Percentiles rank a stretch among this genome's conserved stretches.
These are phyloP conservation scores for Heliconius hewitsoni DNA, from an alignment of 1,140 invertebrate species.

Conservation along the genomic window DNA sequence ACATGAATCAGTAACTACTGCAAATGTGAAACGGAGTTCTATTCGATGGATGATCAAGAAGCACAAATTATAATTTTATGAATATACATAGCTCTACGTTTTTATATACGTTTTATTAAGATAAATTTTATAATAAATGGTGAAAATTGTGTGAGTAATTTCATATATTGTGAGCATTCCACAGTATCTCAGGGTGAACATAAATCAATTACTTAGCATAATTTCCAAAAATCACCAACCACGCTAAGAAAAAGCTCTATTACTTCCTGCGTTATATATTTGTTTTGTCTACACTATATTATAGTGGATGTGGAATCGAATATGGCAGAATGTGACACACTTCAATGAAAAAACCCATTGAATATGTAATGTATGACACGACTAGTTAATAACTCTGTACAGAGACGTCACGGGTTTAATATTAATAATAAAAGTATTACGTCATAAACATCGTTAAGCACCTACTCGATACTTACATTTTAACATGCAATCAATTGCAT, in stretches of 20 bases:
- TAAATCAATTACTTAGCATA: neutral
- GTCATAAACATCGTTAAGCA: conserved; percentile 7
- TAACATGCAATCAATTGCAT: neutral
- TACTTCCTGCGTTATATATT: conserved; percentile 4
- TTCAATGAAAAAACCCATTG: neutral
- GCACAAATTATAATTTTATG: neutral
- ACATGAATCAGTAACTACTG: neutral
- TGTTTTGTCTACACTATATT: neutral
- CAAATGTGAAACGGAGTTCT: neutral
- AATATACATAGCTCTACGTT: neutral
- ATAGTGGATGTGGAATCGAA: neutral
- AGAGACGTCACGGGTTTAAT: neutral
- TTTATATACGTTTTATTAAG: neutral
- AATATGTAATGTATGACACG: neutral
- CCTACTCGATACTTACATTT: neutral
- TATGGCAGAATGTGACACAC: neutral
- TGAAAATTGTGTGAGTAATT: neutral
- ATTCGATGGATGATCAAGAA: neutral
- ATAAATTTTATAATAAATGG: neutral
- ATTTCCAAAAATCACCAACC: neutral
- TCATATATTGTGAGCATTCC: neutral
- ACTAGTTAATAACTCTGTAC: neutral
- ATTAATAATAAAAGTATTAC: conserved; percentile 12
- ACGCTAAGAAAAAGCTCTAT: conserved; percentile 12
- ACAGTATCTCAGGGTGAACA: neutral